Evolutionary conservation across 2,113 vertebrate genomes (phyloP), one percentile per base, ranked within the genome.

Genomic region (Labeo rohita): DNA sequence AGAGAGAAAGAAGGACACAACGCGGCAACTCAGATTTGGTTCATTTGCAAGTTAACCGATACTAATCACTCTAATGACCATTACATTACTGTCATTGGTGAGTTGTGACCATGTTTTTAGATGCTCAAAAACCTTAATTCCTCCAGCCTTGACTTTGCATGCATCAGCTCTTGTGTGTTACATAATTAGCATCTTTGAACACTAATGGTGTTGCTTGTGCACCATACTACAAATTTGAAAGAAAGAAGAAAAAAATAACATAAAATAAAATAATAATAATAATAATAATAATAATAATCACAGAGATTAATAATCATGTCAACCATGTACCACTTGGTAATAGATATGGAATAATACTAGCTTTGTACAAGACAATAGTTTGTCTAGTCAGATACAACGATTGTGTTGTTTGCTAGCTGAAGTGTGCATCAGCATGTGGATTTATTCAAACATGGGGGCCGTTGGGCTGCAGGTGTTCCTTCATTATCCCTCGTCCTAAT

Each of bases 61-160:
- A 89, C 92, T 90, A 89, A 93, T 93, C 90, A 92, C 81, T 70
- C 80, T 39, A 76, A 43, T 70, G 75, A 23, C 15, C 56, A 84
- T 88, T 89, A 90, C 72, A 87, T 73, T 90, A 83, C 87, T 18
- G 34, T 68, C 83, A 82, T 80, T 80, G 49, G 85, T 47, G 47
- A 86, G 86, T 83, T 78, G 85, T 70, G 59, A 13, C 6, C 21
- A 45, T 61, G 77, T 61, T 80, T 61, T 39, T 12, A 61, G 6
- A 80, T 43, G 3, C 56, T 63, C 56, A 45, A 63, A 80, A 13
- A 6, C 36, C 34, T 34, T 1, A 78, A 78, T 49, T 80, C 43
- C n/a, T 28, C 61, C 8, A 49, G 16, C 59, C 56, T 16, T 10
- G 13, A 49, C 78, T 65, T 80, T 3, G 4, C 39, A 66, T 43